Conservation (phyloP, 2,888 invertebrate species). For the Diarsia mendica region DNA sequence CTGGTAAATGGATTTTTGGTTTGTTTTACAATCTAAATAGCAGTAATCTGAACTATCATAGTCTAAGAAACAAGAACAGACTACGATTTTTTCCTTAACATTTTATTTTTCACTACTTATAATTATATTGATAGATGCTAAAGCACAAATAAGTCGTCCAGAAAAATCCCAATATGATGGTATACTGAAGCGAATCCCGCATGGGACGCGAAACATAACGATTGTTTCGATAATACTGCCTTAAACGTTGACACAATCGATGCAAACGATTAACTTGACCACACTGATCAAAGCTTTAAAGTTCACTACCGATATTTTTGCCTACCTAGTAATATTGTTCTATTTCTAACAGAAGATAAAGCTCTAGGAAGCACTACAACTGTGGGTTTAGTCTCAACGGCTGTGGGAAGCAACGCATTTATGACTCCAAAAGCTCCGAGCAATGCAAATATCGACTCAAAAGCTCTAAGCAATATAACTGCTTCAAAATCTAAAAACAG, state of each 20-base stretch:
- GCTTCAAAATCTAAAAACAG: not conserved
- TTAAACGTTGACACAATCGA: not conserved
- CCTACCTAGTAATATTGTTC: not conserved
- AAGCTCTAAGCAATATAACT: not conserved
- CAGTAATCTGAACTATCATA: not conserved
- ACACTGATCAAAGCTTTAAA: not conserved
- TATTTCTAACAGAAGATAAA: constrained; percentile 7
- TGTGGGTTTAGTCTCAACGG: not conserved
- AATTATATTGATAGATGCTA: too few relatives aligned
- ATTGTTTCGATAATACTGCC: not conserved
- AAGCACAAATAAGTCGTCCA: not conserved
- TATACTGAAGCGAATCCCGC: not conserved
- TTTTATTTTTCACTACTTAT: not conserved
- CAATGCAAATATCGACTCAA: not conserved
- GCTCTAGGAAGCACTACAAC: not conserved
- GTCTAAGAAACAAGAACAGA: not conserved
- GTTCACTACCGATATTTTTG: not conserved
- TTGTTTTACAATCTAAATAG: not conserved
- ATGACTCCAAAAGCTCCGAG: not conserved
- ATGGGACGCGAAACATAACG: not conserved
- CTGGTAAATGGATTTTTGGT: not conserved
- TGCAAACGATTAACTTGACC: not conserved
- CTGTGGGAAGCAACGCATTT: not conserved
- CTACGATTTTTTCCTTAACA: not conserved
- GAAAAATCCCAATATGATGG: not conserved